Evolutionary conservation across 2,888 invertebrate species (phyloP), one percentile per base, ranked within the genome.

Genomic region (Gymnosoma rotundatum): DNA sequence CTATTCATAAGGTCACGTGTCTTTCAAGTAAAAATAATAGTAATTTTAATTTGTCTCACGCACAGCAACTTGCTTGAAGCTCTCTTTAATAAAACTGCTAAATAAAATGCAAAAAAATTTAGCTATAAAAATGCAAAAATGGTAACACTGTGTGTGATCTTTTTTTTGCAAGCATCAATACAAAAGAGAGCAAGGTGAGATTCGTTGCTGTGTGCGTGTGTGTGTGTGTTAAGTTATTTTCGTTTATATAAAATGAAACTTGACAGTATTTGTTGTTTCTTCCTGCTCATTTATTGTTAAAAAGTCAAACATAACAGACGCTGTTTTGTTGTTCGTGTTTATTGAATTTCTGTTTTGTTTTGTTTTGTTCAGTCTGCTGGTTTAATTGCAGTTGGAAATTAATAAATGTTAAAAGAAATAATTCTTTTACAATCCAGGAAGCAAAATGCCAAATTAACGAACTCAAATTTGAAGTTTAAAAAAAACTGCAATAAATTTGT

Each of bases 211-310:
- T 21, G 38, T 52, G 18, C n/a, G 21, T 12, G 16, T 25, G 38
- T 32, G 42, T 9, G 38, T 50, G 20, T 14, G 18, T 20, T 52
- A 25, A 20, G 21, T 56, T 56, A n/a, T 56, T 25, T 56, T 52
- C 8, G 50, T 52, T 18, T 18, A 45, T 21, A 72, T 54, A 72
- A 73, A 79, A 64, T 70, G 32, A 50, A 63, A 56, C 74, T 75
- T 58, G 52, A 25, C 18, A 67, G 21, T 18, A 38, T 73, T 78
- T 83, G 79, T 76, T 79, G 56, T 61, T 70, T 56, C 48, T 67
- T 78, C 73, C 83, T 84, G 76, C 73, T 78, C 83, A 84, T 84
- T 80, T 58, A 56, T 84, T 63, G 78, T 74, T 80, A 78, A 84
- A 80, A 63, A 21, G 72, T 84, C 83, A 81, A 84, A 78, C 80